Evolutionary conservation across 2,888 invertebrate genomes (phyloP).

Genomic region (Trichacis sp.): DNA sequence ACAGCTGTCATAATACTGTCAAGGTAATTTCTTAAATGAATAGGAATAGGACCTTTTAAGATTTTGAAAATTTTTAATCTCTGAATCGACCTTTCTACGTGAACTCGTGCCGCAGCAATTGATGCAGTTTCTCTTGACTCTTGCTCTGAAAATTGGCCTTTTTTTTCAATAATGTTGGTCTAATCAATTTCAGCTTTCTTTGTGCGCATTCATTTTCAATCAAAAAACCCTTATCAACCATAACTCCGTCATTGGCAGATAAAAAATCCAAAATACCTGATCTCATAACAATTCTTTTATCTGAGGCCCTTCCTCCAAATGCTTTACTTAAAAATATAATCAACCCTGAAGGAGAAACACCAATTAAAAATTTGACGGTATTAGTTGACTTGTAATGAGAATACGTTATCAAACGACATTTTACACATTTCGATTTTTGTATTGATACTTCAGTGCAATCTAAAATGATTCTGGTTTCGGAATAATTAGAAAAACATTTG

Average conservation of each 20-base stretch:
- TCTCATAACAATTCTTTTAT: constrained; percentile 20
- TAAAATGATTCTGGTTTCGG: constrained; percentile 16
- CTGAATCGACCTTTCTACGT: constrained; percentile 27
- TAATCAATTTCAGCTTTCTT: constrained; percentile 1
- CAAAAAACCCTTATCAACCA: no score
- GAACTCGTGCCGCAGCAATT: constrained; percentile 23
- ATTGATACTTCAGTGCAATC: constrained; percentile 30
- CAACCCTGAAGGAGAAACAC: constrained; percentile 10
- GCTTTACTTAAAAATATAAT: constrained; percentile 15
- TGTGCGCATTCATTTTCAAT: constrained; percentile 16
- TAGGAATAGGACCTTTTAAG: no score
- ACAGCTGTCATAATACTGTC: no score
- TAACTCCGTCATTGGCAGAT: constrained; percentile 26
- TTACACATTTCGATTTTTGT: constrained; percentile 22
- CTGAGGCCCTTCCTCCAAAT: constrained; percentile 20
- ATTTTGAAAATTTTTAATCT: no score
- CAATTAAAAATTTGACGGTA: constrained; percentile 14
- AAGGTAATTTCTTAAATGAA: neutral
- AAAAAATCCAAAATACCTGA: constrained; percentile 15
- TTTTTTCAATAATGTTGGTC: no score
- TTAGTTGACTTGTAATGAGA: constrained; percentile 28
- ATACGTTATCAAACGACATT: constrained; percentile 18
- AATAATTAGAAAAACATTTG: constrained; percentile 21
- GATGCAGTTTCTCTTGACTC: constrained; percentile 6
- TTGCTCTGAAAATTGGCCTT: neutral